phyloP scores from a whole-genome alignment of 2,888 invertebrate genomes.

The Euzetes globulus region DNA sequence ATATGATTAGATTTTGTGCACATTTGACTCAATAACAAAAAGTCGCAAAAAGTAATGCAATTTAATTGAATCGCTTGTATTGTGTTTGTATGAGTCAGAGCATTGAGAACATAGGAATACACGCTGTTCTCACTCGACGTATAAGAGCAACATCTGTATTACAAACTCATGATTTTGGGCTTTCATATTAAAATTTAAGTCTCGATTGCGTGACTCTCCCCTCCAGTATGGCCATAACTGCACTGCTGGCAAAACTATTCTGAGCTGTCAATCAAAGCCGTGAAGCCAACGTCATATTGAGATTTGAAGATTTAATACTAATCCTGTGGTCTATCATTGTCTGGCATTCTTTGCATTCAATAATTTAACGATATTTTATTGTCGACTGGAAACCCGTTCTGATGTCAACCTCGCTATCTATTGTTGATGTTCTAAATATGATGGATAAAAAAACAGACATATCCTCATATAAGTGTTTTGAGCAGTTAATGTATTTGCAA shows the following conservation, averaged over 20 bases:
- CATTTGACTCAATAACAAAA: constrained; percentile 26
- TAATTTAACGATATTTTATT: background rate
- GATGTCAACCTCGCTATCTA: background rate
- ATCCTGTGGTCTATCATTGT: constrained; percentile 24
- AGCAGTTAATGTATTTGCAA: constrained; percentile 20
- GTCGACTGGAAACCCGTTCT: background rate
- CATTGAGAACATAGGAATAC: background rate
- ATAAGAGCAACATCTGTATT: constrained; percentile 25
- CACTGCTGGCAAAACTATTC: background rate
- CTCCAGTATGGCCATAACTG: background rate
- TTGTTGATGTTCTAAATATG: constrained; percentile 10
- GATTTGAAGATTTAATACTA: background rate
- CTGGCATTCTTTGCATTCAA: background rate
- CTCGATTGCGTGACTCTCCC: background rate
- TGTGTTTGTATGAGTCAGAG: constrained; percentile 20
- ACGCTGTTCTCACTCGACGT: constrained; percentile 15
- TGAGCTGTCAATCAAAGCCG: constrained; percentile 12
- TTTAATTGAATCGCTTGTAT: constrained; percentile 20
- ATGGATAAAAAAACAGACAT: constrained; percentile 5
- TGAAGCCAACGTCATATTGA: background rate
- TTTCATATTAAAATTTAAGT: constrained; percentile 22
- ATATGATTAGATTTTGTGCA: constrained; percentile 8
- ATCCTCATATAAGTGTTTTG: background rate
- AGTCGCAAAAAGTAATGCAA: constrained; percentile 13
- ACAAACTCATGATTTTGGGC: constrained; percentile 16